These are phyloP conservation scores for Gallinago undulata DNA, from an alignment of 2,113 vertebrate species.

Conservation along the genomic window DNA sequence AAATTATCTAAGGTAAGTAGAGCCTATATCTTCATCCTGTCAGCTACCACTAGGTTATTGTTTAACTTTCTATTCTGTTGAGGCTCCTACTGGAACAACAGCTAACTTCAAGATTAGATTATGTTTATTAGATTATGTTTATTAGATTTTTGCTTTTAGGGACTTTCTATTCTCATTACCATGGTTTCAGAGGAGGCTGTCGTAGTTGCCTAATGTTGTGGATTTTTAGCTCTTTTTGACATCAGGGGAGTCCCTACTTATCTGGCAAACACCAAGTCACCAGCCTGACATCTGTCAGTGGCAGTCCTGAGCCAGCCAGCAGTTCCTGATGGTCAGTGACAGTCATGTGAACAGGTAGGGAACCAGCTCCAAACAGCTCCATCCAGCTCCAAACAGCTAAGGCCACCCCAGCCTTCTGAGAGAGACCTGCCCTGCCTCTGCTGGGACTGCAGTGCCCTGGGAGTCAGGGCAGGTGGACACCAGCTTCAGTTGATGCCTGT, in stretches of 20 bases:
- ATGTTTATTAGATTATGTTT: not conserved
- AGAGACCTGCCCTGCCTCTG: not conserved
- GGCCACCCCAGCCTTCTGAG: no score
- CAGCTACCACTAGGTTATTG: not conserved
- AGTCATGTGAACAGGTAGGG: fast-evolving
- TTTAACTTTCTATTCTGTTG: not conserved
- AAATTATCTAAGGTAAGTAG: not conserved
- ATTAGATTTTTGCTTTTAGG: not conserved
- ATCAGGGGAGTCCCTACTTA: not conserved
- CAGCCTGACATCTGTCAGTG: not conserved
- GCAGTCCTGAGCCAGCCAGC: no score
- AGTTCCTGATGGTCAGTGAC: fast-evolving
- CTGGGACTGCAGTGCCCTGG: fast-evolving
- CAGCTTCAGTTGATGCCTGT: not conserved
- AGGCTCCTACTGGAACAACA: not conserved
- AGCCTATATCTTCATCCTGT: not conserved
- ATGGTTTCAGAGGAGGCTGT: not conserved
- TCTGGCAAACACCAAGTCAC: not conserved
- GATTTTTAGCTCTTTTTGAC: not conserved
- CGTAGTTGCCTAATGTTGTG: not conserved
- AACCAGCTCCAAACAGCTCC: not conserved
- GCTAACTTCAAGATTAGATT: not conserved
- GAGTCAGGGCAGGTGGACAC: no score
- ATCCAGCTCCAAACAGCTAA: not conserved
- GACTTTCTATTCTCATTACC: not conserved